Conservation (phyloP, 2,797 vertebrate genomes). For the Sciaenops ocellatus region DNA sequence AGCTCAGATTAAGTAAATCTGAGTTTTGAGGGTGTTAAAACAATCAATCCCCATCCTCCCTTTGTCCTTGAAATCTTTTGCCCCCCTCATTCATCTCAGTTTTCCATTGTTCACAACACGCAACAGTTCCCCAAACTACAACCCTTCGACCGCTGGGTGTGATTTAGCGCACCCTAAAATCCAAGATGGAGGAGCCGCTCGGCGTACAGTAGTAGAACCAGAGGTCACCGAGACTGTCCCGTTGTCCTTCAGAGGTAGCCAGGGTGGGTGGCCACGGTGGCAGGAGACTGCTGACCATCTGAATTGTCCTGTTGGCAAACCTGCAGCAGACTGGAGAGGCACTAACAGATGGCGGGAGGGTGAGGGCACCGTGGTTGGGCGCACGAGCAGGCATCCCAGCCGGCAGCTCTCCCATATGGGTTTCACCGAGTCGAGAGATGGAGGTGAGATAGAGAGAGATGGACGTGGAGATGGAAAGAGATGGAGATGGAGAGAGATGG, state of each 20-base stretch:
- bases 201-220: constrained; percentile 54
- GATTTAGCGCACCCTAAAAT: constrained; percentile 26
- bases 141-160: not conserved
- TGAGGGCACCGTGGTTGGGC: constrained; percentile 85
- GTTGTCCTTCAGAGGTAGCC: constrained; percentile 83
- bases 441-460: constrained; percentile 9
- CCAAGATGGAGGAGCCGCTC: constrained; percentile 30
- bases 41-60: not conserved
- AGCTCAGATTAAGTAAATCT: not conserved
- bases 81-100: not conserved
- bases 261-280: constrained; percentile 75
- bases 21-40: not conserved
- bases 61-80: not conserved
- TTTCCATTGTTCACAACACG: not conserved
- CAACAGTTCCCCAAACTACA: not conserved
- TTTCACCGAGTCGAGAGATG: constrained; percentile 68
- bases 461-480: constrained; percentile 21
- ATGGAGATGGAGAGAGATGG: constrained; percentile 9
- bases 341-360: constrained; percentile 87
- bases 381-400: constrained; percentile 84
- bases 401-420: constrained; percentile 87
- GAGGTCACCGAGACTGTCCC: constrained; percentile 80
- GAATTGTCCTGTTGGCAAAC: constrained; percentile 84
- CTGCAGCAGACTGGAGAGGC: constrained; percentile 79
- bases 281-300: constrained; percentile 86